Percentiles rank a stretch among this genome's conserved stretches.
These are phyloP conservation scores for Calidris pugnax DNA, from an alignment of 2,113 vertebrate species.

Conservation along the genomic window DNA sequence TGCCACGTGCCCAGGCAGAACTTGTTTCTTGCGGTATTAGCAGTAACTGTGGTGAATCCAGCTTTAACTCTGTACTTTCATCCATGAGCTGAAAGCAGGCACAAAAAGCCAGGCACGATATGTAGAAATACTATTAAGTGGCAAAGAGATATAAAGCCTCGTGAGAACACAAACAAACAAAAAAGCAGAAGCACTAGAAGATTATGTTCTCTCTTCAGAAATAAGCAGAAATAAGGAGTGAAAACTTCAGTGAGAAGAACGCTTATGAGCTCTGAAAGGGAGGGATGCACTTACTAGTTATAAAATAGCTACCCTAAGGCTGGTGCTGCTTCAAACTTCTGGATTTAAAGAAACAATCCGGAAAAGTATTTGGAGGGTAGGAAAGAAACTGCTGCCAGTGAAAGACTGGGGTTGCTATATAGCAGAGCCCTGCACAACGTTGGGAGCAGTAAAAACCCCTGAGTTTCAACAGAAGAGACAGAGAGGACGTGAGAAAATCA, in stretches of 20 bases:
- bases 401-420: background rate
- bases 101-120: background rate
- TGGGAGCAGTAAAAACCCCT: background rate
- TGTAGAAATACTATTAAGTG: background rate
- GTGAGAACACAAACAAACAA: background rate
- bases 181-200: background rate
- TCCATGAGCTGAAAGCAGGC: background rate
- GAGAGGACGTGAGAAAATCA: background rate
- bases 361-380: background rate
- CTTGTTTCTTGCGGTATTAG: background rate
- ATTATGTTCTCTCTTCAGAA: background rate
- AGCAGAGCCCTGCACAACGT: background rate
- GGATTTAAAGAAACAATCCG: background rate
- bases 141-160: background rate
- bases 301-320: background rate
- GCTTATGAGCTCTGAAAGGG: background rate
- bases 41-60: background rate
- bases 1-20: background rate
- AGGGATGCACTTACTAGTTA: background rate
- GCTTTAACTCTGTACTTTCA: background rate
- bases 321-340: background rate
- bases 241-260: background rate
- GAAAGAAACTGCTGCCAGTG: background rate
- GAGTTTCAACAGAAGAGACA: background rate
- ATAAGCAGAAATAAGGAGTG: background rate